Base-by-base conservation (phyloP, 2,888 invertebrate genomes). In the Drosophila niveifrons region DNA sequence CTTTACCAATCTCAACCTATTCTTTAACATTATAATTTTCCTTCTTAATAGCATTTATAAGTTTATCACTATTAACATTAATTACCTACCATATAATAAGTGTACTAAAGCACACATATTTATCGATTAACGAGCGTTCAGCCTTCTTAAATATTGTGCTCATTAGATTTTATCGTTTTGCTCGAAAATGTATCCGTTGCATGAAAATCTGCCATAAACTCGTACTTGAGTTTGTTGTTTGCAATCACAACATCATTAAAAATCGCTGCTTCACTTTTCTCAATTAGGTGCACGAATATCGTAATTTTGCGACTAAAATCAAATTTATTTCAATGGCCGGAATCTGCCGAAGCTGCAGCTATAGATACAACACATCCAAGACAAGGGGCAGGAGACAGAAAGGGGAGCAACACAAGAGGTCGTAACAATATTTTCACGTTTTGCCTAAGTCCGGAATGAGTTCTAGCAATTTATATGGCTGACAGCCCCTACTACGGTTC, bases 401-500 rank as follows among this genome's bases (percentile, higher is more conserved):
- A 17, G 18, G 65, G 48, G 17, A 66, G 53, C 43, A 44, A 44
- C 51, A 71, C 31, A 67, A 69, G 74, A 87, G 88, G 89, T 90
- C 90, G 71, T 90, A 88, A 88, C 89, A 89, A 90, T 90, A 90
- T 90, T 90, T 90, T 88, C 82, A 83, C 85, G 87, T 86, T 88
- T 86, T 82, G 79, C 84, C 88, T 87, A 86, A 88, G 89, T 84
- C 87, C 80, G 84, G 87, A 88, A 88, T 86, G 89, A 75, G 82
- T 80, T 88, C 83, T 70, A 70, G 78, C 71, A 82, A 83, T 88
- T 86, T 86, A 88, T 86, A 76, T 72, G 69, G 61, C 59, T 57
- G 67, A 48, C 61, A 46, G 8, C 34, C 64, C 71, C 57, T 7
- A 47, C 55, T 28, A 34, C 43, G 43, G 48, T 50, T 56, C 66